Base-by-base conservation (phyloP, 2,888 invertebrate genomes). In the Bunonema sp. region DNA sequence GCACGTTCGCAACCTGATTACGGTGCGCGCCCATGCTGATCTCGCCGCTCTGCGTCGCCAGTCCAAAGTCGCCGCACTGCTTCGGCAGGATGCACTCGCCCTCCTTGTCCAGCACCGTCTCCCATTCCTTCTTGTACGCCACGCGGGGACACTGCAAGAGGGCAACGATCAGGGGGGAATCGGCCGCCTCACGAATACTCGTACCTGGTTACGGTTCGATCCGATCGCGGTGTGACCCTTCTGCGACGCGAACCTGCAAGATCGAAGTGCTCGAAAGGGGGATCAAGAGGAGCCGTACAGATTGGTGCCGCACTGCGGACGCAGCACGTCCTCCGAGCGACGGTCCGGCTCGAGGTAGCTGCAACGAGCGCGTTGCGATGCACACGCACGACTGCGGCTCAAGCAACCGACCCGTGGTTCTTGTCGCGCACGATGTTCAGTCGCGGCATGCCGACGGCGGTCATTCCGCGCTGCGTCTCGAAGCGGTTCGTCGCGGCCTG, bases 51-150 rank as follows among this genome's bases (percentile, higher is more conserved):
- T 66, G 66, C 20, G 58, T 50, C 21, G 66, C 66, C 23, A 57
- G 46, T 34, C 63, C 62, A 45, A 57, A 65, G 45, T 66, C 66
- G 44, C 66, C 66, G 30, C 59, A 57, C 46, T 67, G 67, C 45
- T 64, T 66, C 36, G 66, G 63, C 30, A 67, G 55, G 39, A 65
- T 52, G 42, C 58, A 57, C 46, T 67, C 67, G 46, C 62, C 59
- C 41, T 63, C 65, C 49, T 62, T 63, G 44, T 63, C 66, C 35
- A 61, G 45, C 34, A 65, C 51, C 37, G 62, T 65, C 38, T 64
- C 64, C 61, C 61, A 64, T 31, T 61, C 61, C 45, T 61, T 61
- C 53, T 61, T 61, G 55, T 62, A 62, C 21, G 47, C 41, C 16
- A 63, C 48, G 40, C 55, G 58, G 20, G 63, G 59, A 10, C 59